Evolutionary conservation across 2,797 vertebrate species (phyloP), one percentile per base, ranked within the genome.

Genomic region (Coilia nasus): DNA sequence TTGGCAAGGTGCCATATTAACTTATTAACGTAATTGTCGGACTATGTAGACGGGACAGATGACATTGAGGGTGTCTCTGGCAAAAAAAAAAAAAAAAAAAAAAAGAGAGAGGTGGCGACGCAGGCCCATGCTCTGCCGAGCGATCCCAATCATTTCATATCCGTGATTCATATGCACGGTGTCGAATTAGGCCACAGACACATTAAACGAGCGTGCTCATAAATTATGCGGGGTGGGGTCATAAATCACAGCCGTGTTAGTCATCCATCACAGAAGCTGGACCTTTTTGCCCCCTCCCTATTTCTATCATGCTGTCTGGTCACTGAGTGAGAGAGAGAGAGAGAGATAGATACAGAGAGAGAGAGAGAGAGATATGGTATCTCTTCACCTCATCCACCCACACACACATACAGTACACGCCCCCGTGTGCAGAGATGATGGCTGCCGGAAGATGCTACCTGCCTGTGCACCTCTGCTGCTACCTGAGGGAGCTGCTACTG

Each of bases 21-120:
- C 93, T 94, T 93, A 93, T 93, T 93, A 94, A 90, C 92, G 91
- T 95, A 95, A 95, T 95, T 94, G 93, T 94, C 93, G 91, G 93
- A 90, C 93, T 92, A 93, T 93, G 92, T 90, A 93, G 93, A 93
- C 92, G 90, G 91, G 91, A 93, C 88, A 90, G 94, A 94, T 94
- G 94, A 94, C 92, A 91, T 91, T 89, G 87, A 94, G 92, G 89
- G 89, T 91, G 91, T 92, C 92, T 86, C 87, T 87, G 92, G 92
- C 89, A 93, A 91, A 94, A 92, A 92, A 41, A 41, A 75, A 35
- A 14, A 47, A 10, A 47, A 10, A 47, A 3, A 47, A 10, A 47
- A 67, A 28, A 23, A 67, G n/a, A 67, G 25, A 25, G 64, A 14
- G 67, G 1, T 57, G 47, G 31, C 28, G 6, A 31, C n/a, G 17